phyloP scores from a whole-genome alignment of 2,797 vertebrate genomes.

The Aldrovandia affinis region DNA sequence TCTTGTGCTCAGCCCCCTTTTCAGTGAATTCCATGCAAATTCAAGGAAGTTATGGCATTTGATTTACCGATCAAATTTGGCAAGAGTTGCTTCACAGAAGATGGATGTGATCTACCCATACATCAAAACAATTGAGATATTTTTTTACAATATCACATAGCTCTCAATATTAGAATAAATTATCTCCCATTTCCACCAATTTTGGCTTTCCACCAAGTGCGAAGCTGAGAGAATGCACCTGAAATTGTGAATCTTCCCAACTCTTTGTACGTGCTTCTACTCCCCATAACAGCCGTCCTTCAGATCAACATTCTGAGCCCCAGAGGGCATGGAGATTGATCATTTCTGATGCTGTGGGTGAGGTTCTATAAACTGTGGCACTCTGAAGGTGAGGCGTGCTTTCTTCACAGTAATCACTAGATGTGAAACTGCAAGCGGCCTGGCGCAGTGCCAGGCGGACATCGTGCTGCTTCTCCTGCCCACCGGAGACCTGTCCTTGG shows the following conservation, averaged over 20 bases:
- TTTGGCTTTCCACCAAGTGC: neutral
- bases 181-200: neutral
- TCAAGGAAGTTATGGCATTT: neutral
- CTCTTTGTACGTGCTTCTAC: neutral
- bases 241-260: neutral
- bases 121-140: neutral
- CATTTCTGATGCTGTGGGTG: neutral
- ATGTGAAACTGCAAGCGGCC: slow-evolving; percentile 30
- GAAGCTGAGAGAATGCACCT: neutral
- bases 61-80: neutral
- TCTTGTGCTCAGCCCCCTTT: neutral
- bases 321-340: slow-evolving; percentile 3
- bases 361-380: slow-evolving; percentile 18
- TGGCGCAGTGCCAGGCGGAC: slow-evolving; percentile 5
- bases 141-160: neutral
- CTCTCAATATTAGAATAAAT: neutral
- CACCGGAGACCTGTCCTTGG: slow-evolving; percentile 25
- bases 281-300: neutral
- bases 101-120: neutral
- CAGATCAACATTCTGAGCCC: neutral
- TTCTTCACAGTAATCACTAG: slow-evolving; percentile 34
- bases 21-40: neutral
- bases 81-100: neutral
- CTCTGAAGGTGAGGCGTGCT: slow-evolving; percentile 7
- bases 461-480: slow-evolving; percentile 20